phyloP scores from a whole-genome alignment of 2,797 vertebrate genomes.

The Paedocypris micromegethes region DNA sequence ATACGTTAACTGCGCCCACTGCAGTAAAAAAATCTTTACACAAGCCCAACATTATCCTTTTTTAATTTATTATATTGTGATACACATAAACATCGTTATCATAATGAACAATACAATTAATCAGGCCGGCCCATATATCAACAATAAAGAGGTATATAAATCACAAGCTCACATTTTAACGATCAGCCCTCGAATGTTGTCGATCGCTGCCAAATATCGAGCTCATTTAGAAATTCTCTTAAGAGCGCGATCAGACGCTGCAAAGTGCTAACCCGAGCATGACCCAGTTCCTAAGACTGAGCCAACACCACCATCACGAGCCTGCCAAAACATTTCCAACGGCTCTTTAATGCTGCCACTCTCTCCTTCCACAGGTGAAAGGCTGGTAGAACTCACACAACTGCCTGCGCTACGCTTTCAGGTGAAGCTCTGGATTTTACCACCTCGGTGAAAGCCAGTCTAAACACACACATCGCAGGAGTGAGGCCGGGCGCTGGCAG shows the following conservation, averaged over 20 bases:
- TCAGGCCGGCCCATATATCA: no score
- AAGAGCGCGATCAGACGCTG: conserved; percentile 29
- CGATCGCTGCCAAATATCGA: conserved; percentile 24
- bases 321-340: conserved; percentile 36
- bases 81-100: no score
- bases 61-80: no score
- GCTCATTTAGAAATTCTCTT: conserved; percentile 37
- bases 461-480: conserved; percentile 48
- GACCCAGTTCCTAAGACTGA: conserved; percentile 34
- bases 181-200: not conserved
- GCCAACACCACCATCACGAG: conserved; percentile 32
- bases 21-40: no score
- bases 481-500: conserved; percentile 41
- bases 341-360: conserved; percentile 40
- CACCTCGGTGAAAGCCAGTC: conserved; percentile 50
- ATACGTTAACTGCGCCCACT: no score
- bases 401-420: conserved; percentile 42
- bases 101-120: no score
- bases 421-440: conserved; percentile 46
- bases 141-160: no score
- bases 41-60: no score
- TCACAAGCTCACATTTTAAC: no score
- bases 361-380: conserved; percentile 37
- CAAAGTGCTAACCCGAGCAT: conserved; percentile 34
- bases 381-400: conserved; percentile 40